Percentiles rank a stretch among this genome's conserved stretches.
These are phyloP conservation scores for Ophion ventricosus DNA, from an alignment of 2,888 invertebrate genomes.

Conservation along the genomic window DNA sequence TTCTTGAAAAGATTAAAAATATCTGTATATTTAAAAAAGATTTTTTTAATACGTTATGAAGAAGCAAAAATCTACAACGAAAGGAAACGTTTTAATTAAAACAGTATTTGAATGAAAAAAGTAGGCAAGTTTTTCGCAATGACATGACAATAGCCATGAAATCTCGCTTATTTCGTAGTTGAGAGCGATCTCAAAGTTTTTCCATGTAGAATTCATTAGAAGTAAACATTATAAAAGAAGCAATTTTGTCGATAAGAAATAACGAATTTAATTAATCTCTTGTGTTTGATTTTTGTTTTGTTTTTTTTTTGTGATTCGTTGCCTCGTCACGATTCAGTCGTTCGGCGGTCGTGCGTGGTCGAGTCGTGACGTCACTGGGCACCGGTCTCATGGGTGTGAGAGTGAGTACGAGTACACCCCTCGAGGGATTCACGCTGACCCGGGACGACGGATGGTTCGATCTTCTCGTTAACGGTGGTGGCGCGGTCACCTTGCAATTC, in stretches of 20 bases:
- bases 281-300: conserved; percentile 60
- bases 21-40: background rate
- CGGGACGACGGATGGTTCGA: conserved; percentile 98
- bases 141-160: conserved; percentile 33
- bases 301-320: background rate
- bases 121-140: conserved; percentile 56
- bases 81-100: background rate
- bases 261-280: conserved; percentile 43
- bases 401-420: conserved; percentile 96
- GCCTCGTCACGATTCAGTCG: conserved; percentile 87
- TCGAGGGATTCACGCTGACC: conserved; percentile 97
- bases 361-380: conserved; percentile 95
- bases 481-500: conserved; percentile 97
- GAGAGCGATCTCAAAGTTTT: conserved; percentile 49
- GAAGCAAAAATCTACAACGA: too few species aligned
- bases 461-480: conserved; percentile 99
- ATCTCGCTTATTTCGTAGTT: conserved; percentile 72
- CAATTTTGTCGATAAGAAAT: background rate
- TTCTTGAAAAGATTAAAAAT: background rate
- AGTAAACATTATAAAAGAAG: background rate
- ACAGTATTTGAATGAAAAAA: background rate
- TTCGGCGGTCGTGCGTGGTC: conserved; percentile 97
- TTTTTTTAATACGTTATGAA: too few species aligned
- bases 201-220: conserved; percentile 58
- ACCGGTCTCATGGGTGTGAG: conserved; percentile 97